Percentiles rank a stretch among this genome's conserved stretches.
phyloP scores from a whole-genome alignment of 2,888 invertebrate genomes.

The Latrodectus elegans region DNA sequence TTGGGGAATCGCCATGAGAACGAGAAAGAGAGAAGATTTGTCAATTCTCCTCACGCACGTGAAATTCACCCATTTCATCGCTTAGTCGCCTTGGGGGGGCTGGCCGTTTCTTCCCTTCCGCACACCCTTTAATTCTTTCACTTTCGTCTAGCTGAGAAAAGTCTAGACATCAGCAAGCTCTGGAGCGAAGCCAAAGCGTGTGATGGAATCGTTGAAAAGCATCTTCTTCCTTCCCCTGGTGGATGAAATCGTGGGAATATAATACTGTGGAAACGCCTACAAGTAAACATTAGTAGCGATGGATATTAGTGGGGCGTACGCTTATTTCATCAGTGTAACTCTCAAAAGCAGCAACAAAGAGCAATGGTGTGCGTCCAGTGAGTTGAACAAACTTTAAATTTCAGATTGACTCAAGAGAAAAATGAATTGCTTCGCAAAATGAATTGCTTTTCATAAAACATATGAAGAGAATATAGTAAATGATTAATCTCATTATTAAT shows the following conservation, averaged over 20 bases:
- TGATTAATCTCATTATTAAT: too few relatives aligned
- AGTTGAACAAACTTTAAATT: too few relatives aligned
- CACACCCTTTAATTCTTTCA: constrained; percentile 1
- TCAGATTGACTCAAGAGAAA: too few relatives aligned
- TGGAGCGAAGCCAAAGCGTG: constrained; percentile 20
- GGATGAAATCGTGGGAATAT: background rate
- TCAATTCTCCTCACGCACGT: constrained; percentile 13
- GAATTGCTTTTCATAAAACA: too few relatives aligned
- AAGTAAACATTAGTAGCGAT: constrained; percentile 11
- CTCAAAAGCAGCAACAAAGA: too few relatives aligned
- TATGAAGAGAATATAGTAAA: too few relatives aligned
- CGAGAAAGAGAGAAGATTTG: constrained; percentile 4
- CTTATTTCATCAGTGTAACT: background rate
- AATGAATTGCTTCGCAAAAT: too few relatives aligned
- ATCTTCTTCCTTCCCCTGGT: background rate
- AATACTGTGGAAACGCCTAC: too few relatives aligned
- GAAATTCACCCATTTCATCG: constrained; percentile 21
- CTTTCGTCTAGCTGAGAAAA: background rate
- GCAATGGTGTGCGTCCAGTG: too few relatives aligned
- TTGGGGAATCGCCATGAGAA: too few relatives aligned
- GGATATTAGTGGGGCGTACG: constrained; percentile 14
- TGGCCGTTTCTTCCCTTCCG: constrained; percentile 7
- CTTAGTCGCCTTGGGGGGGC: background rate
- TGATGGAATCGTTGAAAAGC: constrained; percentile 24
- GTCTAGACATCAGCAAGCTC: constrained; percentile 13